Evolutionary conservation across 2,113 vertebrate species (phyloP).

Genomic region (Lepus europaeus): DNA sequence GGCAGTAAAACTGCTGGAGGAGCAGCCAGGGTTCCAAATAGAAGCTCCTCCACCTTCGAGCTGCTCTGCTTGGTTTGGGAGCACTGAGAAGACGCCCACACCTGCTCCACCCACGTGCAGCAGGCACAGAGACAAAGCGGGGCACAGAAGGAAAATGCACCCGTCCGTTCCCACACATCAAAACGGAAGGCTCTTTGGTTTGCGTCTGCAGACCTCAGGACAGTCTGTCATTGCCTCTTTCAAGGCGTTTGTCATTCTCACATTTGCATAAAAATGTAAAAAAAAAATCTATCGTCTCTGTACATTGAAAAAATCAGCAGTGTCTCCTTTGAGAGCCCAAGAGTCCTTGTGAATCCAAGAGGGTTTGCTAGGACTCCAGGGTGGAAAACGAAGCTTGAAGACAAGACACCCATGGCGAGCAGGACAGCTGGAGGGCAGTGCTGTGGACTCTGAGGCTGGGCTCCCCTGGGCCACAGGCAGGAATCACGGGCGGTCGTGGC

Average conservation of each 20-base stretch:
- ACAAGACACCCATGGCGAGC: constrained; percentile 50
- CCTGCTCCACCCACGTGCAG: constrained; percentile 84
- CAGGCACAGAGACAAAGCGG: constrained; percentile 85
- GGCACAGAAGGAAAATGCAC: constrained; percentile 57
- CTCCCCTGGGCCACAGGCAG: neutral
- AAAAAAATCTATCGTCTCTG: constrained; percentile 7
- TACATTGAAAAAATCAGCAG: neutral
- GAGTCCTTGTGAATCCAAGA: constrained; percentile 70
- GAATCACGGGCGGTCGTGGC: neutral
- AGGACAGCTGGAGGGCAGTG: neutral
- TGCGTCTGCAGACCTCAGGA: neutral
- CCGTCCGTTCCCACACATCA: constrained; percentile 58
- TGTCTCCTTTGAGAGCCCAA: constrained; percentile 39
- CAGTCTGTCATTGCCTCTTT: neutral
- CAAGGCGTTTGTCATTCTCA: neutral
- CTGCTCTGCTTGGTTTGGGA: constrained; percentile 87
- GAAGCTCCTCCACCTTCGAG: constrained; percentile 87
- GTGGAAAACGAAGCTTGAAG: constrained; percentile 74
- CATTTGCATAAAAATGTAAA: constrained; percentile 27
- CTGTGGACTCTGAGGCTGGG: neutral
- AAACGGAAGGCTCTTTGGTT: constrained; percentile 44
- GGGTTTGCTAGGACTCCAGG: constrained; percentile 68
- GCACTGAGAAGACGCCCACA: constrained; percentile 88
- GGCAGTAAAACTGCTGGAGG: neutral
- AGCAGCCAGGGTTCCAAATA: constrained; percentile 55